These are phyloP conservation scores for Phorcus lineatus DNA, from an alignment of 2,888 invertebrate species.

Conservation along the genomic window DNA sequence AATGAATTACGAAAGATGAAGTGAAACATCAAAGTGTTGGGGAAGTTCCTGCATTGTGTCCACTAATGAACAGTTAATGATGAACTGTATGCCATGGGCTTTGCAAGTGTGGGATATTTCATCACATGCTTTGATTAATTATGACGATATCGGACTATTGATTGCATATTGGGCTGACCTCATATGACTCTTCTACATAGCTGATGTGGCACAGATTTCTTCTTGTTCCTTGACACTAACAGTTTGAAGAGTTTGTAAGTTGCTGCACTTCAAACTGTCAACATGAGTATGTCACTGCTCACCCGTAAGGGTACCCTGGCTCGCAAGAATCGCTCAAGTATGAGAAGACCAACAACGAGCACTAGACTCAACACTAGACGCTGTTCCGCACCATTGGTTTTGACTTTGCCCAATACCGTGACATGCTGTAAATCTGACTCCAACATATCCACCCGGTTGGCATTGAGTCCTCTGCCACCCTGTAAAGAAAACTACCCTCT, in stretches of 20 bases:
- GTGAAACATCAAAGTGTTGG: too few species aligned
- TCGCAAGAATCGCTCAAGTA: constrained; percentile 40
- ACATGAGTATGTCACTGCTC: constrained; percentile 32
- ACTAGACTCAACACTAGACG: neutral
- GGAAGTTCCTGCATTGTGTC: too few species aligned
- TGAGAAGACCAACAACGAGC: constrained; percentile 26
- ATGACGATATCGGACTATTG: too few species aligned
- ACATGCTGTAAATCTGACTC: constrained; percentile 13
- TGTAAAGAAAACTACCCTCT: constrained; percentile 5
- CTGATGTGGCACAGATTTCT: too few species aligned
- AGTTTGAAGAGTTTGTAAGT: neutral
- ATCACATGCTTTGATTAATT: too few species aligned
- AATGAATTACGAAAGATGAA: too few species aligned
- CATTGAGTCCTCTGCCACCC: neutral
- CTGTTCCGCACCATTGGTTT: constrained; percentile 9
- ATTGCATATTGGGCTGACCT: too few species aligned
- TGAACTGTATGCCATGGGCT: too few species aligned
- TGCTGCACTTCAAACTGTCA: neutral
- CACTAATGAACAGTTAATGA: too few species aligned
- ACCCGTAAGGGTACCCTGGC: constrained; percentile 42
- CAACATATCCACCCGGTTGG: neutral
- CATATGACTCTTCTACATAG: too few species aligned
- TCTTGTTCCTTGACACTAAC: too few species aligned
- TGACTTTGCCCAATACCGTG: neutral
- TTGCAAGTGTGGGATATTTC: too few species aligned